Percentiles rank a stretch among this genome's conserved stretches.
phyloP scores from a whole-genome alignment of 1,140 invertebrate species.

The Ceratina calcarata region DNA sequence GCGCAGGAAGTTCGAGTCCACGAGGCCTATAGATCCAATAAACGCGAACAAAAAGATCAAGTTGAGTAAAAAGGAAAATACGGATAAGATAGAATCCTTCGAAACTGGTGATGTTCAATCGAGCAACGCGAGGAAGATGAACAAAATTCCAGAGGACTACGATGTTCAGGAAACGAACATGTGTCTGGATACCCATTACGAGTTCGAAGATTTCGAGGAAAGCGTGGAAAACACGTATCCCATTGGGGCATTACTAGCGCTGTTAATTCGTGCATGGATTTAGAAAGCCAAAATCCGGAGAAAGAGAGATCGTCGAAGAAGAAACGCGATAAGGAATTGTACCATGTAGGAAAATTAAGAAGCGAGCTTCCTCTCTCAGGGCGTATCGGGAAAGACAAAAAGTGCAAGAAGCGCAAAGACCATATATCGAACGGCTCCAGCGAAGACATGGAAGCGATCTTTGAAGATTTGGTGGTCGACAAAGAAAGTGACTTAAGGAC shows the following conservation, averaged over 20 bases:
- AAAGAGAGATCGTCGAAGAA: slow-evolving; percentile 67
- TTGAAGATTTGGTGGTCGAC: slow-evolving; percentile 70
- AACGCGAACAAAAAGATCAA: slow-evolving; percentile 77
- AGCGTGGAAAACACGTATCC: slow-evolving; percentile 55
- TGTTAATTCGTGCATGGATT: slow-evolving; percentile 57
- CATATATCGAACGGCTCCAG: slow-evolving; percentile 41
- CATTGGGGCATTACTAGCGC: slow-evolving; percentile 37
- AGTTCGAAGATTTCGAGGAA: slow-evolving; percentile 65
- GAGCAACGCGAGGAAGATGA: slow-evolving; percentile 34
- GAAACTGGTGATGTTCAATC: slow-evolving; percentile 43
- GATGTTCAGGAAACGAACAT: slow-evolving; percentile 56
- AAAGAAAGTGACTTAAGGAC: slow-evolving; percentile 74
- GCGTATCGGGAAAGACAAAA: slow-evolving; percentile 74
- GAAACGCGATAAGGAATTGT: slow-evolving; percentile 76
- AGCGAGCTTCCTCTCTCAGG: slow-evolving; percentile 70
- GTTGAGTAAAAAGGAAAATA: slow-evolving; percentile 68
- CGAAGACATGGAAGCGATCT: slow-evolving; percentile 55
- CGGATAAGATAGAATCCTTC: slow-evolving; percentile 43
- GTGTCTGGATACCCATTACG: slow-evolving; percentile 61
- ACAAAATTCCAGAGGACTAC: slow-evolving; percentile 51
- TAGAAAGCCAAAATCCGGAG: slow-evolving; percentile 62
- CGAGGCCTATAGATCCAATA: slow-evolving; percentile 69
- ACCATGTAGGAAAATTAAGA: slow-evolving; percentile 74
- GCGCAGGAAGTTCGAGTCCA: slow-evolving; percentile 76
- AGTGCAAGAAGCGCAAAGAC: slow-evolving; percentile 70